Evolutionary conservation across 1,140 invertebrate genomes (phyloP).

Genomic region (Cepaea nemoralis): DNA sequence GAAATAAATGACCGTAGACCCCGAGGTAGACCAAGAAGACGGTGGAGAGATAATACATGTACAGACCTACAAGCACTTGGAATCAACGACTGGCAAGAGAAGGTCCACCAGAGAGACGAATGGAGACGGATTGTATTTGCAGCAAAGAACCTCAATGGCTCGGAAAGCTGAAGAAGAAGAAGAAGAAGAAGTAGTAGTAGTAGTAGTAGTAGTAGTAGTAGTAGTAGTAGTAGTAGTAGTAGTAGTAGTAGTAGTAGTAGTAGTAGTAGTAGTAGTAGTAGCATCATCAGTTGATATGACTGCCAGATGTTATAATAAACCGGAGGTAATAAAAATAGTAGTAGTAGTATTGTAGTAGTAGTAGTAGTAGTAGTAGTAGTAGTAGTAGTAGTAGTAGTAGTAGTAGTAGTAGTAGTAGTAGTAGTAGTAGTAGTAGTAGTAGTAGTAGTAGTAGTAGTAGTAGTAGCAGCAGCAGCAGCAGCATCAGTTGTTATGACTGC

Average conservation of each 20-base stretch:
- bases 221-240: conserved; percentile 34
- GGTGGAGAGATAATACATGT: too few species aligned
- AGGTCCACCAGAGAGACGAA: too few species aligned
- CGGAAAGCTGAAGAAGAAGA: too few species aligned
- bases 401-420: not conserved
- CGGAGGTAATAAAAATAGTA: not conserved
- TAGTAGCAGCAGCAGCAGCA: not conserved
- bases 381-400: not conserved
- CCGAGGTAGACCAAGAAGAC: too few species aligned
- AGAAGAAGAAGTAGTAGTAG: conserved; percentile 6
- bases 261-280: conserved; percentile 29
- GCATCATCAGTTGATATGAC: too few species aligned
- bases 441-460: not conserved
- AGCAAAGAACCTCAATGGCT: too few species aligned
- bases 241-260: conserved; percentile 28
- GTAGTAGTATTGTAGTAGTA: conserved; percentile 5
- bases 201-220: conserved; percentile 31
- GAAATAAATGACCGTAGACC: too few species aligned
- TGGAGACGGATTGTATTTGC: too few species aligned
- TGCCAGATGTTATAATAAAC: too few species aligned
- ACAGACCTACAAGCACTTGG: too few species aligned
- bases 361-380: not conserved
- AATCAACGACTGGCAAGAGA: too few species aligned
- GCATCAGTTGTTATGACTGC: too few species aligned
- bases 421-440: not conserved